Evolutionary conservation across 2,888 invertebrate species (phyloP), one percentile per base, ranked within the genome.

Genomic region (Eucriotettix oculatus): DNA sequence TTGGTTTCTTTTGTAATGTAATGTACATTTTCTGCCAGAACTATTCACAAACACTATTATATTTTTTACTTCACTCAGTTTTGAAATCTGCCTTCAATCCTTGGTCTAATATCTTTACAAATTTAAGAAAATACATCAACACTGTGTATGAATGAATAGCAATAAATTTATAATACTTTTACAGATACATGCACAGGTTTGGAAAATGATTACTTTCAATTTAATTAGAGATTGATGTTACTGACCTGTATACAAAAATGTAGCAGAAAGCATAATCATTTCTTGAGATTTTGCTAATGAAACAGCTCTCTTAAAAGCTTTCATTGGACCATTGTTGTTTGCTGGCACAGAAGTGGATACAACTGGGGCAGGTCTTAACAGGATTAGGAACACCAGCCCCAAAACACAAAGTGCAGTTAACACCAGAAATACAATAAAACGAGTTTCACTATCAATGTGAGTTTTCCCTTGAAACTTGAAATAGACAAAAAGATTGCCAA

Each of bases 401-500:
- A 85, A 73, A 0, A 85, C 74, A 40, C 85, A 86, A 10, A 90
- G 70, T 43, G 69, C 71, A 1, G 72, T 70, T 58, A 99, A 77
- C 0, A 88, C 91, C 60, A 84, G 83, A 72, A 93, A 94, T 10
- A 97, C 88, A 2, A 88, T 74, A 57, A 79, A 82, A 29, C 95
- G 79, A 0, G 88, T 89, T 11, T 77, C 76, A 57, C 75, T 70
- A 64, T 87, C 85, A 52, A 95, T 92, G 59, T 80, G 78, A 0
- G 78, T 79, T 71, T 86, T 82, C 58, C 88, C 89, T 78, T 85
- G 85, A 75, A 99, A 95, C 72, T 87, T 84, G 72, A 90, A 88
- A 75, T 85, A 96, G 40, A 97, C 93, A 76, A 96, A 97, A 42
- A 95, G 77, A 71, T 99, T 99, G 59, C 98, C 98, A 71, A 91